phyloP scores from a whole-genome alignment of 2,888 invertebrate species.

The Masnerella sp. region DNA sequence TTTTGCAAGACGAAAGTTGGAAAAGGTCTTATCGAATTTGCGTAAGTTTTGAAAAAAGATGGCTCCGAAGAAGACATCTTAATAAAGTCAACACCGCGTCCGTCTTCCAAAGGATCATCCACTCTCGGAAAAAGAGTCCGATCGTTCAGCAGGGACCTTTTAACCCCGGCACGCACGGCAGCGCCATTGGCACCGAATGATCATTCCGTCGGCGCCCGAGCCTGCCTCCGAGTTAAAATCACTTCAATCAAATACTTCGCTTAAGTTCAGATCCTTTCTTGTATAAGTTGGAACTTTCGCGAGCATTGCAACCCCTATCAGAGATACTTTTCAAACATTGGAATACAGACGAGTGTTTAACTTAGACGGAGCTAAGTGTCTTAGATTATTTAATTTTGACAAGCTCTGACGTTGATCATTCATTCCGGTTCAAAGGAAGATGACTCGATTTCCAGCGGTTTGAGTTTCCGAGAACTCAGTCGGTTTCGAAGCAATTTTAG shows the following conservation, averaged over 20 bases:
- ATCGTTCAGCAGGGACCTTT: constrained; percentile 38
- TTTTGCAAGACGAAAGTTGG: too few relatives aligned
- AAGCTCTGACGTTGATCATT: constrained; percentile 19
- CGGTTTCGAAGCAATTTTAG: too few relatives aligned
- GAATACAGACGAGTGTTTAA: constrained; percentile 40
- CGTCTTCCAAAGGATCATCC: constrained; percentile 25
- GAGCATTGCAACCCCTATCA: constrained; percentile 25
- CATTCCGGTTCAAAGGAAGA: constrained; percentile 7
- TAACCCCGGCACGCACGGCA: constrained; percentile 28
- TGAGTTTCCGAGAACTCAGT: too few relatives aligned
- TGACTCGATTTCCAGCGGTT: constrained; percentile 3
- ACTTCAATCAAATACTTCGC: constrained; percentile 55
- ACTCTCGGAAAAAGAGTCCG: constrained; percentile 10
- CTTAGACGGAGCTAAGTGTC: constrained; percentile 41
- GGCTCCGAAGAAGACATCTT: constrained; percentile 10
- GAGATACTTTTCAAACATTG: constrained; percentile 38
- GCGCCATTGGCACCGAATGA: constrained; percentile 34
- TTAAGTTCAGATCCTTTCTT: constrained; percentile 41
- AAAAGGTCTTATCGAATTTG: too few relatives aligned
- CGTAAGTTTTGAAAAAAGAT: too few relatives aligned
- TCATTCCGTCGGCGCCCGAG: constrained; percentile 27
- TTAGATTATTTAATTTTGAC: constrained; percentile 39
- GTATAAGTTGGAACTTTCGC: constrained; percentile 30
- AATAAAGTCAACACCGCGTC: constrained; percentile 21
- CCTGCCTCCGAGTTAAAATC: constrained; percentile 35